Evolutionary conservation across 2,797 vertebrate species (phyloP).

Genomic region (Rhinogobio ventralis): DNA sequence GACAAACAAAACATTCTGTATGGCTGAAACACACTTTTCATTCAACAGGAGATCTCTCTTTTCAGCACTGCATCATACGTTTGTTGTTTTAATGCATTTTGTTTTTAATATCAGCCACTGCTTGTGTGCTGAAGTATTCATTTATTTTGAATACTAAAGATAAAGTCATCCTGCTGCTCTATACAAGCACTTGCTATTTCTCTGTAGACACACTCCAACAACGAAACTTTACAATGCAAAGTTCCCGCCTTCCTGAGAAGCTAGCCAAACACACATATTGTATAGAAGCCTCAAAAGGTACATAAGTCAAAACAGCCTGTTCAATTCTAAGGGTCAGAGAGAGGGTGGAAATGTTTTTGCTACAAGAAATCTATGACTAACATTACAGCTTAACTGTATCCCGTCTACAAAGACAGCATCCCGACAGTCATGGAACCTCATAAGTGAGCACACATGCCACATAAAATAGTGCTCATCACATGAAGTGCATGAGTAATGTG

Average conservation of each 20-base stretch:
- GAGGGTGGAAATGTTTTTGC: not conserved
- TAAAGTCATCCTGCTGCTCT: slow-evolving; percentile 41
- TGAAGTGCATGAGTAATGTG: not conserved
- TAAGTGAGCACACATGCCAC: not conserved
- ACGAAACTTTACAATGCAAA: not conserved
- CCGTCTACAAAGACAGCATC: not conserved
- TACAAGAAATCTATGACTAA: not conserved
- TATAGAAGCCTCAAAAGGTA: not conserved
- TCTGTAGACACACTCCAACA: not conserved
- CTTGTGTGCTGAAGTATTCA: slow-evolving; percentile 21
- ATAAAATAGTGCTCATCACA: not conserved
- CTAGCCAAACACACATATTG: not conserved
- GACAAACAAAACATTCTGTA: not conserved
- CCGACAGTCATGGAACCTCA: not conserved
- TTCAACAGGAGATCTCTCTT: not conserved
- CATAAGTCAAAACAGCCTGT: not conserved
- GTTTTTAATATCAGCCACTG: slow-evolving; percentile 20
- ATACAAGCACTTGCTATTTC: slow-evolving; percentile 6
- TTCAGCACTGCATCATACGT: not conserved
- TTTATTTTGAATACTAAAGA: not conserved
- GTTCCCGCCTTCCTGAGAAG: not conserved
- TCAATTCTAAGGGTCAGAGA: not conserved
- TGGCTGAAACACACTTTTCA: not conserved
- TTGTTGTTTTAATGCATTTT: not conserved
- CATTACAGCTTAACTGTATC: not conserved